Conservation (phyloP, 2,888 invertebrate species). For the Ceramica pisi region DNA sequence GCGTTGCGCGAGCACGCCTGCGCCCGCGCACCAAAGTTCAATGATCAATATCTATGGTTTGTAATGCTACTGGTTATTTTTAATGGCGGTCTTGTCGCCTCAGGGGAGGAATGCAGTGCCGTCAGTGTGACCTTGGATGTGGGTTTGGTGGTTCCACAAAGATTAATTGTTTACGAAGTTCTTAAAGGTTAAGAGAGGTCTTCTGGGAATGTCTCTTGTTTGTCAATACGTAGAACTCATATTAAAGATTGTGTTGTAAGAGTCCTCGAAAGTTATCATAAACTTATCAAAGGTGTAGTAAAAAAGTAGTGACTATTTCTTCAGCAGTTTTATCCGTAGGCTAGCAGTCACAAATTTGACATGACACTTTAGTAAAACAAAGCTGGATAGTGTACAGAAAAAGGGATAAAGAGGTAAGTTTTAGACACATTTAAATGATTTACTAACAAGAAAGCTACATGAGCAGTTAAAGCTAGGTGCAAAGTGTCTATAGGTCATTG, state of each 20-base stretch:
- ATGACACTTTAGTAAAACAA: too few species aligned
- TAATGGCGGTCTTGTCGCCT: slow-evolving; percentile 54
- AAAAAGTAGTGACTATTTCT: too few species aligned
- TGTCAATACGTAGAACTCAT: neutral
- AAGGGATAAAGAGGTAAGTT: too few species aligned
- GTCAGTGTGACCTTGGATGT: slow-evolving; percentile 28
- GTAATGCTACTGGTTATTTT: slow-evolving; percentile 54
- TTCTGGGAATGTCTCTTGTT: neutral
- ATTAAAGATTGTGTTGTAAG: too few species aligned
- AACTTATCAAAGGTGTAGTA: too few species aligned
- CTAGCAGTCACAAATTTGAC: too few species aligned
- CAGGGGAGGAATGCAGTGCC: slow-evolving; percentile 18
- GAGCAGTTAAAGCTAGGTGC: too few species aligned
- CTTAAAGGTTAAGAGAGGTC: neutral
- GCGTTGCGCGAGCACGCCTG: slow-evolving; percentile 65
- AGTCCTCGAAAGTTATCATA: too few species aligned
- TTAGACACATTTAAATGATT: too few species aligned
- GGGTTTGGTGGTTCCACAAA: neutral
- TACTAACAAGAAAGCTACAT: too few species aligned
- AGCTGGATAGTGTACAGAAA: too few species aligned
- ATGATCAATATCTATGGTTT: slow-evolving; percentile 54
- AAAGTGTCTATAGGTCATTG: neutral
- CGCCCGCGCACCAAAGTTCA: slow-evolving; percentile 57
- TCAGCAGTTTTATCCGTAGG: too few species aligned
- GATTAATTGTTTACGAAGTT: slow-evolving; percentile 15